phyloP scores from a whole-genome alignment of 2,113 vertebrate species.

The Calypte anna region DNA sequence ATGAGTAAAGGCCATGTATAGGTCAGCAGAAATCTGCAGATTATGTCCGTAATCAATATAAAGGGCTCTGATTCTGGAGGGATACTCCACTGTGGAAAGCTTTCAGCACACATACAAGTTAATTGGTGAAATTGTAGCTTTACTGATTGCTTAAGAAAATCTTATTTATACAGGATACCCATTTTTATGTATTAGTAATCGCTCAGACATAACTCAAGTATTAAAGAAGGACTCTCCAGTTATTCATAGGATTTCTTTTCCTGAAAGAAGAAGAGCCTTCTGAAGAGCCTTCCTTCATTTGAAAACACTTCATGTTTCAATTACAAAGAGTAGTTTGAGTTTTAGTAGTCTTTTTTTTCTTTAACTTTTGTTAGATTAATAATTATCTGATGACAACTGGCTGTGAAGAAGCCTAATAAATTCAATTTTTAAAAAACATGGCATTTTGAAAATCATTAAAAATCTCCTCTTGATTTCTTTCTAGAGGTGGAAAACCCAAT shows the following conservation, averaged over 20 bases:
- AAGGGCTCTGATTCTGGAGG: not conserved
- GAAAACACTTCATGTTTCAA: not conserved
- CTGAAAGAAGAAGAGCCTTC: not conserved
- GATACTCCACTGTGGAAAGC: not conserved
- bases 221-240: not conserved
- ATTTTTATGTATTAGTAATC: not conserved
- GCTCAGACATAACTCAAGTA: not conserved
- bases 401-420: not conserved
- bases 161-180: not conserved
- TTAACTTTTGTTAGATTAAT: not conserved
- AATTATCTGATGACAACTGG: not conserved
- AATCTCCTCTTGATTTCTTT: not conserved
- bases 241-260: not conserved
- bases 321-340: not conserved
- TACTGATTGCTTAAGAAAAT: not conserved
- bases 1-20: not conserved
- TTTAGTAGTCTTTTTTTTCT: not conserved
- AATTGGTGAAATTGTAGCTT: not conserved
- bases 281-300: not conserved
- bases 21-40: conserved; percentile 39
- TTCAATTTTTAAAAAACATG: not conserved
- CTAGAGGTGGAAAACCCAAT: not conserved
- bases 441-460: not conserved
- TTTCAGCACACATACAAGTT: not conserved
- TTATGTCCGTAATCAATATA: not conserved